Conservation (phyloP, 2,888 invertebrate species). For the Callimorpha dominula region DNA sequence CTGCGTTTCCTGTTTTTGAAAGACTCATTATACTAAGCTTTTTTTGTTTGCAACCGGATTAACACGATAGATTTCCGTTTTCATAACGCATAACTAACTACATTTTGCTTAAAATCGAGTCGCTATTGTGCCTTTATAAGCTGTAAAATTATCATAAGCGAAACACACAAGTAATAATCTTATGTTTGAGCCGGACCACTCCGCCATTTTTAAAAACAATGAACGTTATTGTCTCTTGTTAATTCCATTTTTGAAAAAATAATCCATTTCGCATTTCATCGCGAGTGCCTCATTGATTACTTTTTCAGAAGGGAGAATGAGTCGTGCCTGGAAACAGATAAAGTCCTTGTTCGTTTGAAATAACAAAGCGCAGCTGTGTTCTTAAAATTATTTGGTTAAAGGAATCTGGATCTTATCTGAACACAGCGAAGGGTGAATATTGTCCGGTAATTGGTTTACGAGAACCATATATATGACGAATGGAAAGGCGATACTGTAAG, state of each 20-base stretch:
- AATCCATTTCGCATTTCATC: conserved; percentile 86
- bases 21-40: conserved; percentile 53
- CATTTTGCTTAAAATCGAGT: conserved; percentile 69
- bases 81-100: conserved; percentile 57
- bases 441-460: conserved; percentile 75
- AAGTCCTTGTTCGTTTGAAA: conserved; percentile 55
- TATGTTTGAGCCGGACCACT: conserved; percentile 76
- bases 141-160: conserved; percentile 81
- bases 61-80: conserved; percentile 70
- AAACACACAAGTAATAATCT: conserved; percentile 78
- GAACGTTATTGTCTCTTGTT: conserved; percentile 86
- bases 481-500: conserved; percentile 62
- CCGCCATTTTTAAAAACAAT: conserved; percentile 86
- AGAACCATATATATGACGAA: conserved; percentile 72
- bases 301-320: conserved; percentile 48
- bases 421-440: conserved; percentile 65
- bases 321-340: conserved; percentile 53
- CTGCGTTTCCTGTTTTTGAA: conserved; percentile 67
- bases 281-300: conserved; percentile 78
- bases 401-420: conserved; percentile 70
- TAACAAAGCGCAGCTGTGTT: conserved; percentile 71
- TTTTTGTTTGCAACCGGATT: conserved; percentile 65
- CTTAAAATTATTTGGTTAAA: conserved; percentile 63
- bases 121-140: conserved; percentile 70
- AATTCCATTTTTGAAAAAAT: conserved; percentile 87